These are phyloP conservation scores for Chironomus tentans DNA, from an alignment of 2,888 invertebrate species.

Conservation along the genomic window DNA sequence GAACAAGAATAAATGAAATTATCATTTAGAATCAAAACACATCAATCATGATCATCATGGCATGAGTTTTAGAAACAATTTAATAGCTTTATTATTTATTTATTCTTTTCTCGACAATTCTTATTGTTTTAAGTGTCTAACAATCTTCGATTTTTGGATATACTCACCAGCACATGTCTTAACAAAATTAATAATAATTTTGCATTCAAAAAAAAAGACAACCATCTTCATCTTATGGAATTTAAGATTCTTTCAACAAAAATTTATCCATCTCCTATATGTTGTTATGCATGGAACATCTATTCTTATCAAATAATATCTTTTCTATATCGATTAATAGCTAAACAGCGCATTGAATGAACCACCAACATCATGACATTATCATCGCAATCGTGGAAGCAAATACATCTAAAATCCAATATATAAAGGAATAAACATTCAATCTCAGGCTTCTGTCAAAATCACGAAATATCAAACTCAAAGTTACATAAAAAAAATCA, in stretches of 20 bases:
- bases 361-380: slow-evolving; percentile 2
- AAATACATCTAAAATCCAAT: neutral
- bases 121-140: neutral
- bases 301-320: neutral
- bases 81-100: neutral
- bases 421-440: neutral
- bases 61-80: neutral
- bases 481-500: slow-evolving; percentile 19
- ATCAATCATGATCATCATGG: neutral
- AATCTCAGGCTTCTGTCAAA: slow-evolving; percentile 1
- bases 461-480: neutral
- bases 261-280: neutral
- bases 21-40: neutral
- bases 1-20: slow-evolving; percentile 1
- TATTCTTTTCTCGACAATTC: neutral
- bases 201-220: neutral
- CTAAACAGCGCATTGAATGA: neutral
- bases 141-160: neutral
- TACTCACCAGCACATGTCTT: too few relatives aligned
- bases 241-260: neutral
- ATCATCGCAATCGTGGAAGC: neutral
- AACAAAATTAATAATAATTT: too few relatives aligned
- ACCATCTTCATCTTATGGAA: neutral
- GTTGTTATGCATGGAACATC: neutral
- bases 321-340: neutral